Percentiles rank a stretch among this genome's conserved stretches.
These are phyloP conservation scores for Drosophila gaucha DNA, from an alignment of 2,888 invertebrate genomes.

Conservation along the genomic window DNA sequence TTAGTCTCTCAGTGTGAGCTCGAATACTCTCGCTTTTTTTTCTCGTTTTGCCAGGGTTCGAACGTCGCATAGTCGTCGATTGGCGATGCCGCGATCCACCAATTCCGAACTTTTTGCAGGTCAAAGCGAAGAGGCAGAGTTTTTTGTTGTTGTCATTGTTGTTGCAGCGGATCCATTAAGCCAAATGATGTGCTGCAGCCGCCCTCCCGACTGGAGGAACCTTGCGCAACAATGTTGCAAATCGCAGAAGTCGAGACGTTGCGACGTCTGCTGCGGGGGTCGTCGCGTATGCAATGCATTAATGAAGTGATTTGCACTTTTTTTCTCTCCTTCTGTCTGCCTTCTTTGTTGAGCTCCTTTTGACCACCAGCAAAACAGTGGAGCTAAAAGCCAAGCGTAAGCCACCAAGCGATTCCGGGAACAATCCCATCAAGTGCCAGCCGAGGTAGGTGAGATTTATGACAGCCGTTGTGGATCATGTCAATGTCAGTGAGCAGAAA, in stretches of 20 bases:
- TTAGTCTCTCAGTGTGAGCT: not conserved
- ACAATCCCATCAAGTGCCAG: conserved; percentile 59
- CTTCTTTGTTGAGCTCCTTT: conserved; percentile 43
- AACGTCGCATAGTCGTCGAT: not conserved
- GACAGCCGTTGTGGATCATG: conserved; percentile 71
- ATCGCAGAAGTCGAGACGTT: conserved; percentile 6
- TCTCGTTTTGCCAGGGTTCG: not conserved
- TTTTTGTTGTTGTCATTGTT: conserved; percentile 33
- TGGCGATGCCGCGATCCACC: conserved; percentile 9
- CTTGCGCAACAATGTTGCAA: conserved; percentile 64
- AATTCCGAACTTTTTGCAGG: conserved; percentile 40
- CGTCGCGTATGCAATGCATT: conserved; percentile 47
- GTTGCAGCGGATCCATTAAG: conserved; percentile 66
- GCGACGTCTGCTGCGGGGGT: conserved; percentile 17
- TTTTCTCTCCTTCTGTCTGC: not conserved
- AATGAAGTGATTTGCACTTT: conserved; percentile 78
- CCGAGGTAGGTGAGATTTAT: conserved; percentile 69
- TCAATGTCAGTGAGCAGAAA: conserved; percentile 53
- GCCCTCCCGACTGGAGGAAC: conserved; percentile 50
- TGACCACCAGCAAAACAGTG: conserved; percentile 56
- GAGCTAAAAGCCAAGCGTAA: conserved; percentile 10
- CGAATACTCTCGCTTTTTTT: not conserved
- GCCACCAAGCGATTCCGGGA: conserved; percentile 60
- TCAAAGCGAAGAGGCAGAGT: conserved; percentile 25
- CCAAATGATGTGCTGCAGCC: conserved; percentile 58